Evolutionary conservation across 2,113 vertebrate species (phyloP), one percentile per base, ranked within the genome.

Genomic region (Pachyramphus minor): DNA sequence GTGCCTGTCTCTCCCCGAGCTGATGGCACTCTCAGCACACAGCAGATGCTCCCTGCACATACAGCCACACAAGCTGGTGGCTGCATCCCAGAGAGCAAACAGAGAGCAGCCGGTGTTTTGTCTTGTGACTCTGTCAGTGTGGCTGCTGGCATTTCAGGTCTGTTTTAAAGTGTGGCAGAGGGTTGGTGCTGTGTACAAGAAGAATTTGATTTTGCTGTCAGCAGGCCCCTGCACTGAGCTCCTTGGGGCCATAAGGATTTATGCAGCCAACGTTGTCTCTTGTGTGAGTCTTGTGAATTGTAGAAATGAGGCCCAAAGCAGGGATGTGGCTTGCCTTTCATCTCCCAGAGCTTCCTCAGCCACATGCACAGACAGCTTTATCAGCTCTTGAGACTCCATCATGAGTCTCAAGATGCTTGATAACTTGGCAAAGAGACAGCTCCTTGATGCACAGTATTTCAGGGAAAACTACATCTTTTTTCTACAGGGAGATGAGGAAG

Each of bases 101-200:
- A 1, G 28, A 56, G 84, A 97, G 59, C 96, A 96, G 96, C 55
- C 20, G 27, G 87, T 96, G 93, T 88, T 96, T 90, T 77, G 88
- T 83, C 93, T 93, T 66, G 85, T 80, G 88, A 59, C 92, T 74
- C 0, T 56, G 37, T 33, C 79, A 71, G 11, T 3, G 44, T 72
- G 79, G 83, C 79, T 93, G 95, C 85, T 71, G 72, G 60, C 62
- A 55, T 64, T 89, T 67, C 85, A 52, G 71, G 68, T 56, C 68
- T 91, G 68, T 30, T 89, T 58, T 15, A 55, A 55, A 91, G 87
- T 0, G 0, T n/a, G 59, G 59, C 82, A 94, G 72, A 86, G 42
- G 15, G 25, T 15, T 83, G 42, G 56, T 86, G 76, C 49, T 75
- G 37, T 56, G 16, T n/a, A 18, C 37, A 33, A 44, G 47, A 41